Base-by-base conservation (phyloP, 2,888 invertebrate genomes). In the Limnephilus rhombicus region DNA sequence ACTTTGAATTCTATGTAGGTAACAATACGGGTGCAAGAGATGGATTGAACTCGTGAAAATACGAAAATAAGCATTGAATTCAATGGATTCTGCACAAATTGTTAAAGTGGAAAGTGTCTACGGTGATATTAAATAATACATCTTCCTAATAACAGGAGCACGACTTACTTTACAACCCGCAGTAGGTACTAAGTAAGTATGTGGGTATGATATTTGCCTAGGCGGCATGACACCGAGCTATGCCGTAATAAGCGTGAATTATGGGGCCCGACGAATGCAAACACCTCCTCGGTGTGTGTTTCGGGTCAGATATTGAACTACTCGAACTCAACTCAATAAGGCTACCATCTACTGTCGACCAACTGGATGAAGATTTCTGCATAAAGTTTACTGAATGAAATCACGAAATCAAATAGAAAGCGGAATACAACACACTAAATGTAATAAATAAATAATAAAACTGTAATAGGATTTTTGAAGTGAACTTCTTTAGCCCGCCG, bases 251-350 rank as follows among this genome's bases (percentile, higher is more conserved):
- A 18, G 80, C 18, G 41, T 80, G 88, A 89, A 80, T 34, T 80
- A 89, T 89, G 80, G 68, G 37, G n/a, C 88, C 34, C 88, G 37
- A 11, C 29, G 29, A 29, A 68, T 31, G 80, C 80, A 29, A 80
- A 89, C 88, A 80, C 45, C 45, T 29, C 49, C 45, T 29, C 49
- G 85, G 37, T 18, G 31, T 29, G 41, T 86, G 87, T 29, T 89
- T 29, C 86, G 13, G 88, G 88, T 80, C 88, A 89, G 88, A 80
- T 31, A 87, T 87, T 53, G 87, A 53, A n/a, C 53, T 49, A 24
- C 87, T 11, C 87, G 29, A 24, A 29, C 24, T 85, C 31, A n/a
- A 68, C 68, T 68, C 68, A 68, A 68, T 68, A 68, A 68, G 9
- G 68, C 68, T 68, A 68, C 68, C 9, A 68, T 24, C n/a, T n/a